Percentiles rank a stretch among this genome's conserved stretches.
Conservation (phyloP, 2,888 invertebrate species). For the Empis livida region DNA sequence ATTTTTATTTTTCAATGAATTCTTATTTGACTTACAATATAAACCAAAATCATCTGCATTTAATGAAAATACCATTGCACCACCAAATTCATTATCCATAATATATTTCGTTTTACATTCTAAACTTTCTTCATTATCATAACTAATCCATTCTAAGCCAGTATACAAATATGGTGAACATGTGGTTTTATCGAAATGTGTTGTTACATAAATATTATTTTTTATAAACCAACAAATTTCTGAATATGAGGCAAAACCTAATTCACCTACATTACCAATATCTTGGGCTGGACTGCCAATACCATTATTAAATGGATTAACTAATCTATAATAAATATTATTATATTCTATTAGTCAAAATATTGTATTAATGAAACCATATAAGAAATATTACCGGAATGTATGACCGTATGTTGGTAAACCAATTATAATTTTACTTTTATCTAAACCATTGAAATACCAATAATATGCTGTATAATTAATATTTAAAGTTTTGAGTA, state of each 20-base stretch:
- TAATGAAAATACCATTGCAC: conserved; percentile 73
- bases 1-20: conserved; percentile 2
- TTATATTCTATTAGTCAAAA: not conserved
- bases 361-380: not conserved
- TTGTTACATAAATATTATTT: conserved; percentile 37
- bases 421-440: conserved; percentile 67
- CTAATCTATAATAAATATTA: conserved; percentile 37
- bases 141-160: conserved; percentile 68
- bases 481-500: conserved; percentile 59
- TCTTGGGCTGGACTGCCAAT: conserved; percentile 59
- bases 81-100: conserved; percentile 50
- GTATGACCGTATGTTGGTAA: conserved; percentile 81
- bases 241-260: conserved; percentile 58
- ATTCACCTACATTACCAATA: conserved; percentile 50
- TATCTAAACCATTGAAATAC: conserved; percentile 58
- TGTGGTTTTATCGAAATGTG: conserved; percentile 51
- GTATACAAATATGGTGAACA: conserved; percentile 65
- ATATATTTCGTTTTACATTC: conserved; percentile 53
- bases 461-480: conserved; percentile 74
- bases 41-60: conserved; percentile 66
- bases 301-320: conserved; percentile 51
- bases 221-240: conserved; percentile 54
- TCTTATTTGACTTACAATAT: conserved; percentile 34
- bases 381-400: conserved; percentile 42
- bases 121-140: conserved; percentile 59